Base-by-base conservation (phyloP, 2,888 invertebrate species). In the Polydrusus tereticollis region DNA sequence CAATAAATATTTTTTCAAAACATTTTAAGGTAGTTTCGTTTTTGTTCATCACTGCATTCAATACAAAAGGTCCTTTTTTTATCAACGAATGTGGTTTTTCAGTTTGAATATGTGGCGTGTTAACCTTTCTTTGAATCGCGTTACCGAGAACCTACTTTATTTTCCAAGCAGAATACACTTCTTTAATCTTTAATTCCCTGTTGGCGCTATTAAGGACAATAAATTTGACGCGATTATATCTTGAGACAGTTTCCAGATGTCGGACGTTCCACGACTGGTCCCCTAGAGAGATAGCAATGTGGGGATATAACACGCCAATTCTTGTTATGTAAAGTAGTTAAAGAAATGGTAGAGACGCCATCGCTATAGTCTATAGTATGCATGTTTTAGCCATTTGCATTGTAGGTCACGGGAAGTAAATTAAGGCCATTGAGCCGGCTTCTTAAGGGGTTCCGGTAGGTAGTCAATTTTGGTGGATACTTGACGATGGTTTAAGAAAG, bases 241-340 rank as follows among this genome's bases (percentile, higher is more conserved):
- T 70, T 71, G 47, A 71, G 71, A 71, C 71, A 71, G 66, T 71
- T 66, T 71, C 71, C 71, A 71, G 71, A 71, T 71, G 71, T 58
- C 62, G 65, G 59, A 70, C 70, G 70, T 70, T 70, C 66, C 62
- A 14, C 60, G 71, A 43, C 71, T 21, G 66, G 60, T 67, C 66
- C 71, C 71, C 71, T 71, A 66, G 71, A 55, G 71, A 71, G 66
- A 66, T 66, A 16, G 71, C 57, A 36, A 67, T 66, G 66, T 66
- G 18, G 71, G 71, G 55, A 71, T 52, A 65, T 71, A 66, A 45
- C 62, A 66, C 60, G 65, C 41, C 64, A 62, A 62, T 60, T 52
- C 55, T 41, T 29, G 43, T 41, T 41, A 23, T 52, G 47, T 62
- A 62, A 69, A 58, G 38, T 38, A 58, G 57, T 38, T 36, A n/a